These are phyloP conservation scores for Aporrectodea caliginosa DNA, from an alignment of 1,140 invertebrate genomes.

Conservation along the genomic window DNA sequence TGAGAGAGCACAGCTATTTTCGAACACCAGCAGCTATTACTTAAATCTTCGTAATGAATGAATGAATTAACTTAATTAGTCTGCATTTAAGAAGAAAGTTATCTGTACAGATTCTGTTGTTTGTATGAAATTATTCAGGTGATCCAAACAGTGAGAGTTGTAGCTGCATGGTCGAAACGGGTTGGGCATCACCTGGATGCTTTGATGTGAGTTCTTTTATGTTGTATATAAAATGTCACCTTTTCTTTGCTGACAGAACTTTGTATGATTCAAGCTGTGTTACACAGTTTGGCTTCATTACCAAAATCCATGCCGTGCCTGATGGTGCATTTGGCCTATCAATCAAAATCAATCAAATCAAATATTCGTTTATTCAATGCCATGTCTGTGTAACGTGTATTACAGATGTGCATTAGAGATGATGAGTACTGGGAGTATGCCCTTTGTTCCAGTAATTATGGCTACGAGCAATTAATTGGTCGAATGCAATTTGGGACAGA, in stretches of 20 bases:
- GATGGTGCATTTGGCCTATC: too few species aligned
- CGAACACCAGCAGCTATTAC: too few species aligned
- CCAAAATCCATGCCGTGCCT: too few species aligned
- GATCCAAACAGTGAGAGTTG: background rate
- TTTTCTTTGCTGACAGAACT: background rate
- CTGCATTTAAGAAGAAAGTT: background rate
- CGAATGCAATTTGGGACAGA: too few species aligned
- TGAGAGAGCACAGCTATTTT: too few species aligned
- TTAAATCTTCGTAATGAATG: background rate
- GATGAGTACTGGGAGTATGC: too few species aligned
- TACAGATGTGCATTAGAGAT: too few species aligned
- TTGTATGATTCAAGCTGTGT: background rate
- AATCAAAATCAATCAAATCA: too few species aligned
- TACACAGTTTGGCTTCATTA: background rate
- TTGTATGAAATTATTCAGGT: background rate
- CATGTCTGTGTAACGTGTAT: too few species aligned
- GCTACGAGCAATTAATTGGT: too few species aligned
- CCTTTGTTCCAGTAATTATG: too few species aligned
- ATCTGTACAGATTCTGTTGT: background rate
- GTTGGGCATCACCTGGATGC: background rate
- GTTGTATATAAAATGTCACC: background rate
- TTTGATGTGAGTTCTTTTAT: background rate
- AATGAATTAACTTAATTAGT: background rate
- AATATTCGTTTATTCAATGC: too few species aligned
- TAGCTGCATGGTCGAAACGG: background rate